Evolutionary conservation across 1,140 invertebrate genomes (phyloP).

Genomic region (Conus betulinus): DNA sequence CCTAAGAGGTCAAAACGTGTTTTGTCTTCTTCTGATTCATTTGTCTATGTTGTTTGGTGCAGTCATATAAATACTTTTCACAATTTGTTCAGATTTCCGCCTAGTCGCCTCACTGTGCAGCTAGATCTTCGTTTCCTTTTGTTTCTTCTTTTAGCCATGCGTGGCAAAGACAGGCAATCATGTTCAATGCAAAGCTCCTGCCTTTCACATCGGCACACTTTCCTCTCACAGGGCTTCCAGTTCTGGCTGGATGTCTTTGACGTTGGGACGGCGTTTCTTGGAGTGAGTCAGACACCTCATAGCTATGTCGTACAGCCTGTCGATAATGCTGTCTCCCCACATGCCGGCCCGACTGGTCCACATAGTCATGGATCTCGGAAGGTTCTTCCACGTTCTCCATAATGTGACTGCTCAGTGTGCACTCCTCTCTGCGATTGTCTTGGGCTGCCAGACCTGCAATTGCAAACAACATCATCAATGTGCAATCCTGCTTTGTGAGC

Average conservation of each 20-base stretch:
- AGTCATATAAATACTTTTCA: too few species aligned
- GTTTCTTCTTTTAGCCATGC: too few species aligned
- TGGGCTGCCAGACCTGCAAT: conserved; percentile 52
- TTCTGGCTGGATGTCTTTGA: conserved; percentile 56
- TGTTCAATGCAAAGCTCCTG: too few species aligned
- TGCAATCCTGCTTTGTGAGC: too few species aligned
- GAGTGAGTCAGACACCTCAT: conserved; percentile 46
- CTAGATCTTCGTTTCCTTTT: too few species aligned
- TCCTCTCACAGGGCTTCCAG: conserved; percentile 34
- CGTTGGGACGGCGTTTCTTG: conserved; percentile 54
- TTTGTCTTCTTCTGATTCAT: too few species aligned
- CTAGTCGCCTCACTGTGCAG: too few species aligned
- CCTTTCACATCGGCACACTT: too few species aligned
- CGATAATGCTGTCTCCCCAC: conserved; percentile 51
- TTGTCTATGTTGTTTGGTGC: too few species aligned
- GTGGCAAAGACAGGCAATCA: too few species aligned
- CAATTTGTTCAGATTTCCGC: too few species aligned
- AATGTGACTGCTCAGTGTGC: conserved; percentile 56
- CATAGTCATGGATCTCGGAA: conserved; percentile 38
- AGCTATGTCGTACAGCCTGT: conserved; percentile 48
- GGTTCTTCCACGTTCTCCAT: conserved; percentile 52
- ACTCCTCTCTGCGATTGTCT: conserved; percentile 57
- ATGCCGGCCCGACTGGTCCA: conserved; percentile 52
- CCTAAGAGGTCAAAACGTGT: too few species aligned
- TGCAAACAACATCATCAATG: conserved; percentile 38